Conservation (phyloP, 2,888 invertebrate species). For the Actias luna region DNA sequence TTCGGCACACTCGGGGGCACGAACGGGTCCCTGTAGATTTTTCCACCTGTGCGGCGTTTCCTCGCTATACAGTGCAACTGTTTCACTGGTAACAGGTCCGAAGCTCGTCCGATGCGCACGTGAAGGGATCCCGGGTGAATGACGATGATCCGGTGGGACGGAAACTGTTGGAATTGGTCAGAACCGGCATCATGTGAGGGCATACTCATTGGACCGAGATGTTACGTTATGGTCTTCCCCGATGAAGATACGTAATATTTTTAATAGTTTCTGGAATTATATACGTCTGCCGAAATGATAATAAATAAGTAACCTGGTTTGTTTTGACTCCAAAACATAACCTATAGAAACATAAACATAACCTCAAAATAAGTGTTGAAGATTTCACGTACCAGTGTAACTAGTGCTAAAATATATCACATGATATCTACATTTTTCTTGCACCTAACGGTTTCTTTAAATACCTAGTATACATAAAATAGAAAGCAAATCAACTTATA, state of each 20-base stretch:
- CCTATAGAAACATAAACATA: neutral
- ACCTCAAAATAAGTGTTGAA: neutral
- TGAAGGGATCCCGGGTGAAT: slow-evolving; percentile 97
- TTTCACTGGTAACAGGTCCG: slow-evolving; percentile 92
- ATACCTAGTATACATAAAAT: too few relatives aligned
- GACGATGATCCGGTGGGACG: slow-evolving; percentile 92
- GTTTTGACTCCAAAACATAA: neutral
- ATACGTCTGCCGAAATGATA: neutral
- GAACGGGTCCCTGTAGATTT: slow-evolving; percentile 83
- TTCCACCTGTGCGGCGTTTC: slow-evolving; percentile 79
- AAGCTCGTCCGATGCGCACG: slow-evolving; percentile 94
- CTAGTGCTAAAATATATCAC: neutral
- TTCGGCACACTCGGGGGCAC: slow-evolving; percentile 84
- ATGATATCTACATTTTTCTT: too few relatives aligned
- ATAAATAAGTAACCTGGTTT: neutral
- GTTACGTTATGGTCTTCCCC: neutral
- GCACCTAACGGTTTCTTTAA: too few relatives aligned
- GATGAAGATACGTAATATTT: neutral
- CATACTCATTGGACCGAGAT: slow-evolving; percentile 52
- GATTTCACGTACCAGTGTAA: neutral
- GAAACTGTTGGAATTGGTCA: slow-evolving; percentile 83
- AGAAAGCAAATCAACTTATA: too few relatives aligned
- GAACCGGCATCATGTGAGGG: slow-evolving; percentile 64
- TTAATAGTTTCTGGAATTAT: neutral
- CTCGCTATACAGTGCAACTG: slow-evolving; percentile 93